These are phyloP conservation scores for Eospalax fontanierii DNA, from an alignment of 2,797 vertebrate species.

Conservation along the genomic window DNA sequence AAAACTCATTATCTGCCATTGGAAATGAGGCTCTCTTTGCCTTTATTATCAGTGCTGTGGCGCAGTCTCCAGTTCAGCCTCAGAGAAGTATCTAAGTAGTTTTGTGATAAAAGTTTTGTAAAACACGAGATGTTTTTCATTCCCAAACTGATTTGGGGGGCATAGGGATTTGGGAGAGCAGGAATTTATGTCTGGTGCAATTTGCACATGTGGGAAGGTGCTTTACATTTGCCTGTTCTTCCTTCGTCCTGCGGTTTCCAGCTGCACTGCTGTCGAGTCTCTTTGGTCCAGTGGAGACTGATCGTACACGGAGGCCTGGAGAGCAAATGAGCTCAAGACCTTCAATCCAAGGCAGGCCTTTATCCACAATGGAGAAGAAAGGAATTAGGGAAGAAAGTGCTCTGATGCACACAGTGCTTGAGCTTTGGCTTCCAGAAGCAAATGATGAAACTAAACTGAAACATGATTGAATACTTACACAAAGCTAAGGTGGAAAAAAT, in stretches of 20 bases:
- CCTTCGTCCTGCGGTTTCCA: neutral
- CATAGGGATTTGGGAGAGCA: neutral
- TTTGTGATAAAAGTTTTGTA: conserved; percentile 41
- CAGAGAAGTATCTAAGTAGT: neutral
- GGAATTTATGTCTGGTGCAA: neutral
- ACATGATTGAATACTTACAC: accelerated
- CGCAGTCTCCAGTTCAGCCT: neutral
- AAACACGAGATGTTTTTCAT: conserved; percentile 57
- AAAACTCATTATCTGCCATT: conserved; percentile 62
- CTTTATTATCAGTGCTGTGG: conserved; percentile 29
- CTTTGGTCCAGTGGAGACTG: neutral
- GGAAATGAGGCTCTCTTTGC: conserved; percentile 55
- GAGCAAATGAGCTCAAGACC: neutral
- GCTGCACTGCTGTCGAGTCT: neutral
- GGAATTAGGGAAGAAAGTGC: neutral
- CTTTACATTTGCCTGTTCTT: neutral
- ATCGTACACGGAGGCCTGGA: too few species aligned
- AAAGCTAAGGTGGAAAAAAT: neutral
- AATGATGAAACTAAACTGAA: neutral
- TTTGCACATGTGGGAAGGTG: neutral
- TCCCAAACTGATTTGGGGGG: neutral
- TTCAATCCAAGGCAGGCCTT: too few species aligned
- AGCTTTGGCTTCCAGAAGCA: neutral
- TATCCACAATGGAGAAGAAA: neutral
- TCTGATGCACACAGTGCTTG: neutral